Percentiles rank a stretch among this genome's conserved stretches.
Conservation (phyloP, 2,113 vertebrate species). For the Charadrius vociferus region DNA sequence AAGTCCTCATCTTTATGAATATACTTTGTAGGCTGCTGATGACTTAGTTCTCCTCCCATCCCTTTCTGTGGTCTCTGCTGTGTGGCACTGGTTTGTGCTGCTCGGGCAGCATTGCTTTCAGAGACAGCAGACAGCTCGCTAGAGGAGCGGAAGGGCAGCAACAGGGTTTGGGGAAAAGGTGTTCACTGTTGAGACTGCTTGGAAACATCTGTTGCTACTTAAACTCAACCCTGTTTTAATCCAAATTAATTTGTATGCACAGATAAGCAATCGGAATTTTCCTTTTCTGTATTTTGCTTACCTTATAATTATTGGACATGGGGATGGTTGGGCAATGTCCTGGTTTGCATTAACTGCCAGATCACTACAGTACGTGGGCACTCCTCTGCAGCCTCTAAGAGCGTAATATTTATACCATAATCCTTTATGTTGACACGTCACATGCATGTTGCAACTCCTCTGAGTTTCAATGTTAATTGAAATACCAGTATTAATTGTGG, state of each 20-base stretch:
- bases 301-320: neutral
- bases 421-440: neutral
- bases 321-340: neutral
- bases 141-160: neutral
- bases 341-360: neutral
- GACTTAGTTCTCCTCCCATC: neutral
- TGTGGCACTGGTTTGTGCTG: neutral
- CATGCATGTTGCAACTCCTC: neutral
- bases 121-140: neutral
- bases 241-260: neutral
- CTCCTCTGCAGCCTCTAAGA: neutral
- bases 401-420: fast-evolving
- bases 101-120: fast-evolving
- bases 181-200: neutral
- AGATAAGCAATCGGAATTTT: neutral
- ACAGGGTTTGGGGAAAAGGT: neutral
- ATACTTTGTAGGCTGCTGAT: neutral
- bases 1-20: neutral
- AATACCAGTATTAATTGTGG: neutral
- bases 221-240: neutral
- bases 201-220: neutral
- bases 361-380: neutral
- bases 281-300: neutral
- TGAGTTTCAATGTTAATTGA: neutral
- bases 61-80: neutral